Conservation (phyloP, 1,140 invertebrate species). For the Vollenhovia emeryi region DNA sequence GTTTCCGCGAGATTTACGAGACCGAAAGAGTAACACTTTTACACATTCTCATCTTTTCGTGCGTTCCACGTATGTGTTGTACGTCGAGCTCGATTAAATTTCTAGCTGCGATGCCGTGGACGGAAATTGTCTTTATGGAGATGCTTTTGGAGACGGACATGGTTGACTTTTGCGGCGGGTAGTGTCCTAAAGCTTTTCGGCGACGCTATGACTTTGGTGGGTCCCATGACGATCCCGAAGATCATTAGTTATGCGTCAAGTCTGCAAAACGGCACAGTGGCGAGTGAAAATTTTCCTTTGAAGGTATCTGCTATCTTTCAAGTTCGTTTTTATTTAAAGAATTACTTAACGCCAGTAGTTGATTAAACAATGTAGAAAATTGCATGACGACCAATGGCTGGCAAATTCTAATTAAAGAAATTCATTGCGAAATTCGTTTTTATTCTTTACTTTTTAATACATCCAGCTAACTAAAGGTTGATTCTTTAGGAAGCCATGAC, state of each 20-base stretch:
- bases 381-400: too few species aligned
- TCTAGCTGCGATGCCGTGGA: constrained; percentile 32
- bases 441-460: neutral
- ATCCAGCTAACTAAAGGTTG: neutral
- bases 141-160: constrained; percentile 90
- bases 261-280: constrained; percentile 65
- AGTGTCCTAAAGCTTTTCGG: constrained; percentile 91
- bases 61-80: neutral
- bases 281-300: neutral
- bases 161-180: constrained; percentile 90
- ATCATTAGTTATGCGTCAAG: constrained; percentile 89
- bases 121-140: constrained; percentile 86
- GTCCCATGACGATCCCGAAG: constrained; percentile 91
- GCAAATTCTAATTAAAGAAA: too few species aligned
- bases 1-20: constrained; percentile 85
- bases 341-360: too few species aligned
- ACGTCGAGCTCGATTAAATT: neutral
- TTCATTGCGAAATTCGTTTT: neutral
- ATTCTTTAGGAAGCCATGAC: constrained; percentile 69
- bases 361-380: too few species aligned
- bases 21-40: constrained; percentile 82
- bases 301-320: constrained; percentile 7
- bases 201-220: constrained; percentile 91
- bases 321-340: neutral
- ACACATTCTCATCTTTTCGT: neutral